Evolutionary conservation across 2,113 vertebrate species (phyloP).

Genomic region (Tachycineta bicolor): DNA sequence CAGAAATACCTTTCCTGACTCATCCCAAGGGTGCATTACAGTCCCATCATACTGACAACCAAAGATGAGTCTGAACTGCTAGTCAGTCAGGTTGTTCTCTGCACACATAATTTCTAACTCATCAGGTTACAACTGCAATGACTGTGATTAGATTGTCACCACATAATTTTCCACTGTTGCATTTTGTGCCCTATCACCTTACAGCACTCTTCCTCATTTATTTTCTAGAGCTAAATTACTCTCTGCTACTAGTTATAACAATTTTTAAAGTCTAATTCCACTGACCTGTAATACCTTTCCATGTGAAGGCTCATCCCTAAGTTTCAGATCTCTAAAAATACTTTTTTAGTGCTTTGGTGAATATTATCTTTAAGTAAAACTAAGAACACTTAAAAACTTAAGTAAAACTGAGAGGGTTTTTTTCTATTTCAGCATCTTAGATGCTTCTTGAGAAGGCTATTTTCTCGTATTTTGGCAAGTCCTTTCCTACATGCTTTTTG

Average conservation of each 20-base stretch:
- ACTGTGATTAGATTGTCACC: not conserved
- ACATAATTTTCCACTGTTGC: not conserved
- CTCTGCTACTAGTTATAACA: not conserved
- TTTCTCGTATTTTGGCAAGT: not conserved
- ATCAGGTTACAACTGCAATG: not conserved
- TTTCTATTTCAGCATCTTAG: not conserved
- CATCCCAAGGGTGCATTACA: not conserved
- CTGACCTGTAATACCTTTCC: not conserved
- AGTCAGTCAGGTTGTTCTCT: not conserved
- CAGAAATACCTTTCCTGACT: not conserved
- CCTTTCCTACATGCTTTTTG: not conserved
- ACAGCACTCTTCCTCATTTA: not conserved
- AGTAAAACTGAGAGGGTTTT: rapidly evolving
- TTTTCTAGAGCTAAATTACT: not conserved
- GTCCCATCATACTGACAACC: not conserved
- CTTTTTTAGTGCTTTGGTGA: not conserved
- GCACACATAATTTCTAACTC: not conserved
- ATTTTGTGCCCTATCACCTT: not conserved
- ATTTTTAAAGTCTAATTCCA: not conserved
- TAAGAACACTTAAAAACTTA: not conserved
- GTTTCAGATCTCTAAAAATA: not conserved
- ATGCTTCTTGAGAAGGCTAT: not conserved
- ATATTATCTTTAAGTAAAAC: not conserved
- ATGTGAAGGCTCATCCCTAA: not conserved
- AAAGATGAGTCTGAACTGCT: not conserved